Evolutionary conservation across 2,113 vertebrate species (phyloP).

Genomic region (Herpailurus yagouaroundi): DNA sequence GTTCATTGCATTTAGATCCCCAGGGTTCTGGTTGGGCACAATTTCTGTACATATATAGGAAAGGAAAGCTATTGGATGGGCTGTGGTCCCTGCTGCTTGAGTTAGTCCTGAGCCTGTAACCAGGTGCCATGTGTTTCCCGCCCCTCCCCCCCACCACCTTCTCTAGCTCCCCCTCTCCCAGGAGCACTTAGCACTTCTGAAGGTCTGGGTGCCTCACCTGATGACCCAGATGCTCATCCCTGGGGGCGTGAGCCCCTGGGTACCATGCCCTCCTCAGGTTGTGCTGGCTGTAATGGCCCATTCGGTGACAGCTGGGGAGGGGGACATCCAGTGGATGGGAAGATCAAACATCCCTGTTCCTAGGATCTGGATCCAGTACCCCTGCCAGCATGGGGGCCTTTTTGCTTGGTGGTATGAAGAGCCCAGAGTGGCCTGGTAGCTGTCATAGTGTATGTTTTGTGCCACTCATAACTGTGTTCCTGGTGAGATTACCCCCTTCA

Average conservation of each 20-base stretch:
- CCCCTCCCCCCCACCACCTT: no score
- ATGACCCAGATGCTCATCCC: background rate
- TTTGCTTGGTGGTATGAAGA: background rate
- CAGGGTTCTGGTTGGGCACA: background rate
- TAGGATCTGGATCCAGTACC: background rate
- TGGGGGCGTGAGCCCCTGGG: background rate
- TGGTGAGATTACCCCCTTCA: background rate
- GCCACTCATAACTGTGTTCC: background rate
- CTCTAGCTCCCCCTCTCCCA: background rate
- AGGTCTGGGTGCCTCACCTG: background rate
- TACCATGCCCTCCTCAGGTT: background rate
- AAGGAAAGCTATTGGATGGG: background rate
- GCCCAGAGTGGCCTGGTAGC: background rate
- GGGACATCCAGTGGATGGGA: background rate
- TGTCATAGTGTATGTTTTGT: background rate
- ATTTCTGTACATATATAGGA: background rate
- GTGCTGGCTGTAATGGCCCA: background rate
- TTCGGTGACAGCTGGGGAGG: background rate
- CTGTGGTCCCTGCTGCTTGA: background rate
- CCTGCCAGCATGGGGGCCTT: background rate
- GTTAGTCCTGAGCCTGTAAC: background rate
- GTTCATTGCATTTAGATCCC: background rate
- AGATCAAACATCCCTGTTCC: background rate
- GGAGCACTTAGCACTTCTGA: no score
- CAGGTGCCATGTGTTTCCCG: background rate